Conservation (phyloP, 2,797 vertebrate genomes). For the Coilia nasus region DNA sequence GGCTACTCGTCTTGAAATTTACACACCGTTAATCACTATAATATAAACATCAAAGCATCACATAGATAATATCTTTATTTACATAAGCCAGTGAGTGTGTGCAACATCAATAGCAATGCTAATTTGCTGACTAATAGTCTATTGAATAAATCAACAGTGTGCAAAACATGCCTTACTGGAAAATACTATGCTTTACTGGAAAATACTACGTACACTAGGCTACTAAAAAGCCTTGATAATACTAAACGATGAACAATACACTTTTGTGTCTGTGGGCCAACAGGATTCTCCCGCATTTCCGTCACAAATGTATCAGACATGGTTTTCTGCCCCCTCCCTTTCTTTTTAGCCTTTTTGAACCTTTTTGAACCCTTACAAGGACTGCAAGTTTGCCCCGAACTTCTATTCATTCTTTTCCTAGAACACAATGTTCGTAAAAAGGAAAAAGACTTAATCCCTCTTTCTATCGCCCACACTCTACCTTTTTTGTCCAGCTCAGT, state of each 20-base stretch:
- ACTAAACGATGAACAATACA: too few relatives aligned
- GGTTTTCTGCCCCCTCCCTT: background rate
- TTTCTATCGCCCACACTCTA: background rate
- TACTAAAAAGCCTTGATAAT: too few relatives aligned
- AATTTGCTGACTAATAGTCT: background rate
- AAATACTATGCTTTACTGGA: too few relatives aligned
- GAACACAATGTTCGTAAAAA: background rate
- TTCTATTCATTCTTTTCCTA: background rate
- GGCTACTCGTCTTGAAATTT: slow-evolving; percentile 20
- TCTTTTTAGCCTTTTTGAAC: background rate
- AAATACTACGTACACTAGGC: too few relatives aligned
- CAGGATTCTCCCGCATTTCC: background rate
- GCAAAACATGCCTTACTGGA: too few relatives aligned
- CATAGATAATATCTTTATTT: background rate
- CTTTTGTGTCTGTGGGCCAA: too few relatives aligned
- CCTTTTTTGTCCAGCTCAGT: background rate
- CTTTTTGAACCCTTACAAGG: background rate
- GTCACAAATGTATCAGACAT: background rate
- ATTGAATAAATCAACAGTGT: background rate
- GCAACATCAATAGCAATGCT: background rate
- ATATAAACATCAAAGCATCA: slow-evolving; percentile 3
- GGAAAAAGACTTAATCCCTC: background rate
- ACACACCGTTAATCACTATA: slow-evolving; percentile 22
- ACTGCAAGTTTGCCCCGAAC: background rate
- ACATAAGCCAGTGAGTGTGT: background rate